Base-by-base conservation (phyloP, 2,797 vertebrate genomes). In the Parotocinclus haroldoi region DNA sequence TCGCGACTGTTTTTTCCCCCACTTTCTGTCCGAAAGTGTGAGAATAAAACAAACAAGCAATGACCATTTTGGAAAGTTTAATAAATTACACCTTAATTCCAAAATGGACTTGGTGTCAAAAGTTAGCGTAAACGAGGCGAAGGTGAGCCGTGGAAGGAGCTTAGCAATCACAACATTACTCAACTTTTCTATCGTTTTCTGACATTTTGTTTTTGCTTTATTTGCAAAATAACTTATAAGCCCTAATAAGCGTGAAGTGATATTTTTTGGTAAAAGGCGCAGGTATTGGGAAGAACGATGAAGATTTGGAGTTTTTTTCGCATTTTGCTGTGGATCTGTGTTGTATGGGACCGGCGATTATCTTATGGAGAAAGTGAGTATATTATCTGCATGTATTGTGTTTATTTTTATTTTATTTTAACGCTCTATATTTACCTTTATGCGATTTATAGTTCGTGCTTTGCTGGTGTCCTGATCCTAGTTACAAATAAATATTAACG, bases 361-460 rank as follows among this genome's bases (percentile, higher is more conserved):
- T 82, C 83, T 8, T 72, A 50, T 12, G 88, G 78, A 81, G 89
- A 90, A 66, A 81, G 89, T 91, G 71, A 89, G 89, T 88, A 58
- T 4, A 17, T 7, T 36, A 17, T 17, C 19, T 11, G 45, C 19
- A 10, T 13, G 7, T 44, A 13, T 40, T 16, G 1, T 38, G 4
- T 39, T 38, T 13, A 11, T 57, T 40, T 38, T 7, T 40, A n/a
- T n/a, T n/a, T n/a, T n/a, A n/a, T n/a, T n/a, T n/a, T n/a, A n/a
- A n/a, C n/a, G n/a, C n/a, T n/a, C n/a, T n/a, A n/a, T n/a, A n/a
- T n/a, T n/a, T 27, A 27, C 2, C 27, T 27, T 27, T 27, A 2
- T 27, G 2, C 5, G 2, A 27, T 27, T 27, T 2, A 27, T 27
- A 27, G 27, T 27, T 27, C 27, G 5, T 27, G 27, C 2, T 27